Conservation (phyloP, 1,140 invertebrate species). For the Ptiloglossa arizonensis region DNA sequence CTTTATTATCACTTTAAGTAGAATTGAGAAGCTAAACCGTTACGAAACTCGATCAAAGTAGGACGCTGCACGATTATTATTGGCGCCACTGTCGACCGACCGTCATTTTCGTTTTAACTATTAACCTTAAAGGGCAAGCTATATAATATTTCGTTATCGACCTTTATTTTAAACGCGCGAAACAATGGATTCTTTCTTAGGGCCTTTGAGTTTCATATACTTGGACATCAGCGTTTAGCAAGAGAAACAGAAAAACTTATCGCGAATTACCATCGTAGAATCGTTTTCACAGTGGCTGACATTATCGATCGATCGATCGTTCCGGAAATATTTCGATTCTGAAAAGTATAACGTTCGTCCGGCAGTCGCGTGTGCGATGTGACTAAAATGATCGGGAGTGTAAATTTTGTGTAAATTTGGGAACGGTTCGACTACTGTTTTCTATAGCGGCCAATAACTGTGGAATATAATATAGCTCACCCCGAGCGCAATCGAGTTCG, state of each 20-base stretch:
- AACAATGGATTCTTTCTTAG: not conserved
- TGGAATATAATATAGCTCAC: slow-evolving; percentile 48
- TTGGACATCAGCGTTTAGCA: not conserved
- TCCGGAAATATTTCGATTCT: not conserved
- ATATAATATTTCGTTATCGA: slow-evolving; percentile 48
- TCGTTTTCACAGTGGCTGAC: not conserved
- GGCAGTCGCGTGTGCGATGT: too few species aligned
- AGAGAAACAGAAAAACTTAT: too few species aligned
- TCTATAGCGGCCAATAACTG: slow-evolving; percentile 26
- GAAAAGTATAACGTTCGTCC: not conserved
- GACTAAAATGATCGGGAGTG: not conserved
- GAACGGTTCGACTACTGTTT: too few species aligned
- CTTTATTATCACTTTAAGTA: not conserved
- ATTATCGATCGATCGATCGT: not conserved
- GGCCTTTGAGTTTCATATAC: not conserved
- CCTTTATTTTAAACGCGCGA: not conserved
- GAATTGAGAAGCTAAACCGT: not conserved
- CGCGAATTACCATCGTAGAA: not conserved
- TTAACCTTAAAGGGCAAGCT: slow-evolving; percentile 36
- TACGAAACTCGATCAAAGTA: not conserved
- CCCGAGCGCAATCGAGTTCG: slow-evolving; percentile 39
- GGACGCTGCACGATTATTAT: not conserved
- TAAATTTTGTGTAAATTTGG: too few species aligned
- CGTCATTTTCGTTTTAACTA: not conserved
- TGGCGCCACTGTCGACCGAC: not conserved